Conservation (phyloP, 2,888 invertebrate genomes). For the Tetramorium bicarinatum region DNA sequence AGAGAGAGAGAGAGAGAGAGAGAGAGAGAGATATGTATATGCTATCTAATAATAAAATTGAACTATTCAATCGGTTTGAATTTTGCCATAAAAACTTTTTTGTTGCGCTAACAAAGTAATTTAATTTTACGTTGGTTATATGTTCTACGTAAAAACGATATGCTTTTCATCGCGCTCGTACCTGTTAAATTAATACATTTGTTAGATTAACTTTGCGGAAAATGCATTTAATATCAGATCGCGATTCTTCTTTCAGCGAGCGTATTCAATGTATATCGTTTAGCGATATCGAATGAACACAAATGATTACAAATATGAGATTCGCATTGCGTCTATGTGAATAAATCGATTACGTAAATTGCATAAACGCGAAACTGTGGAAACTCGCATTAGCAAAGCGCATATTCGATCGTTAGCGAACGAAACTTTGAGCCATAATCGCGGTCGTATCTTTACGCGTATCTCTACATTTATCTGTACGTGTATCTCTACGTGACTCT, state of each 20-base stretch:
- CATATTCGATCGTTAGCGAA: constrained; percentile 26
- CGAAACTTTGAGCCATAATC: constrained; percentile 9
- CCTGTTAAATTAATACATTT: constrained; percentile 2
- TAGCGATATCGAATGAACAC: constrained; percentile 1
- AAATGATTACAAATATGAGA: constrained; percentile 7
- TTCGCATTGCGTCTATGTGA: not conserved
- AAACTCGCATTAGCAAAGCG: constrained; percentile 35
- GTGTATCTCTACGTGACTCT: constrained; percentile 9
- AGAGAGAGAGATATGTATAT: not conserved
- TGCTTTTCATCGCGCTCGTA: not conserved
- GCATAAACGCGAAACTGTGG: constrained; percentile 26
- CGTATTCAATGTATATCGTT: not conserved
- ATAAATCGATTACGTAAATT: constrained; percentile 45
- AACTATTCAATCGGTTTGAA: not conserved
- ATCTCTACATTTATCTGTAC: not conserved
- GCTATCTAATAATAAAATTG: not conserved
- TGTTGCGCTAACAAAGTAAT: not conserved
- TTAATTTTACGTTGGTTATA: not conserved
- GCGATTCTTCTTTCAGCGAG: constrained; percentile 10
- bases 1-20: not conserved
- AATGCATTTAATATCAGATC: constrained; percentile 1
- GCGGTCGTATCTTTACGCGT: not conserved
- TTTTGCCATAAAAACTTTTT: not conserved
- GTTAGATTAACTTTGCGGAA: constrained; percentile 8
- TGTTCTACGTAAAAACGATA: not conserved